Evolutionary conservation across 2,888 invertebrate species (phyloP).

Genomic region (Hemaris fuciformis): DNA sequence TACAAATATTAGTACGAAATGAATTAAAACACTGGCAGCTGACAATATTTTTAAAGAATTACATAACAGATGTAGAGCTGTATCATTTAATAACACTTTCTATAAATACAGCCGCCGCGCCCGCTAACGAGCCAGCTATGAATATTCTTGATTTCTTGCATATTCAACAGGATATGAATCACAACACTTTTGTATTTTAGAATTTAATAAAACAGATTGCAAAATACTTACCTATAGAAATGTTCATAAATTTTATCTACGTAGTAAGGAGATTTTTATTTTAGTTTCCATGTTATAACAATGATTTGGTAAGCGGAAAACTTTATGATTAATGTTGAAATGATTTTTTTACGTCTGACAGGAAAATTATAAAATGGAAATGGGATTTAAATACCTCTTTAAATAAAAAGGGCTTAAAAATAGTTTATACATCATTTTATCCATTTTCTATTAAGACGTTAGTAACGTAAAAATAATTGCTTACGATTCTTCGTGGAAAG

Average conservation of each 20-base stretch:
- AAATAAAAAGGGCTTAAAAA: too few species aligned
- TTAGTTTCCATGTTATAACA: not conserved
- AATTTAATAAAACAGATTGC: constrained; percentile 48
- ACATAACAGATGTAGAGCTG: constrained; percentile 22
- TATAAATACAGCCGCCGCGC: constrained; percentile 55
- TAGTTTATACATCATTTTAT: too few species aligned
- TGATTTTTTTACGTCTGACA: too few species aligned
- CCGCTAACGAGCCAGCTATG: constrained; percentile 70
- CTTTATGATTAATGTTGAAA: not conserved
- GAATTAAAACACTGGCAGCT: not conserved
- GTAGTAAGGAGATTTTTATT: not conserved
- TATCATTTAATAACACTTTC: constrained; percentile 49
- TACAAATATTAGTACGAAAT: not conserved
- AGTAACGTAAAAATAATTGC: too few species aligned
- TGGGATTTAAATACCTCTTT: too few species aligned
- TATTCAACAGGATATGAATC: constrained; percentile 74
- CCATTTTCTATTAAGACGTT: too few species aligned
- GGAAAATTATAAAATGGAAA: too few species aligned
- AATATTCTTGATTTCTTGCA: constrained; percentile 66
- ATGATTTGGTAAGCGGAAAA: not conserved
- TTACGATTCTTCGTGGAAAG: too few species aligned
- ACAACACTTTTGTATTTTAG: constrained; percentile 66
- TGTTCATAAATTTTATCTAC: not conserved
- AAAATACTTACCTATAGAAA: constrained; percentile 7
- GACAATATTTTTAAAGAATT: not conserved